A percentile compares a stretch with the other conserved stretches of the same genome.
Conservation (phyloP, 2,888 invertebrate species). For the Cephonodes hylas region DNA sequence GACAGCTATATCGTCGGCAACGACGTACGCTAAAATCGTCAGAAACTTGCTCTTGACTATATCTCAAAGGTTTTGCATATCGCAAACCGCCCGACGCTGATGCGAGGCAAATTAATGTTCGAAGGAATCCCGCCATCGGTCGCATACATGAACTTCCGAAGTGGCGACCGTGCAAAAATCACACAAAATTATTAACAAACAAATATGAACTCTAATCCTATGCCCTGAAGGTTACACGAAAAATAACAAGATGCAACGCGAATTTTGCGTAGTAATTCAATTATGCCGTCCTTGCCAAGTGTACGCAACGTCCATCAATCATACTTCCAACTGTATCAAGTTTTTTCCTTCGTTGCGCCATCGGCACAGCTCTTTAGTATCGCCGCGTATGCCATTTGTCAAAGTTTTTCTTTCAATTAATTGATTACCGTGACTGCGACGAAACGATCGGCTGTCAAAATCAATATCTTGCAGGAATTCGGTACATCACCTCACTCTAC, state of each 20-base stretch:
- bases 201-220: not conserved
- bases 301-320: conserved; percentile 67
- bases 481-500: not conserved
- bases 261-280: conserved; percentile 69
- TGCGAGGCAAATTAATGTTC: conserved; percentile 72
- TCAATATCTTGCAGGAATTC: not conserved
- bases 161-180: conserved; percentile 35
- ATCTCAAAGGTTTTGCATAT: conserved; percentile 78
- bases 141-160: conserved; percentile 50
- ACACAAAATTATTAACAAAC: conserved; percentile 15
- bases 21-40: conserved; percentile 33
- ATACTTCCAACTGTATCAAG: conserved; percentile 76
- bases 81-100: conserved; percentile 55
- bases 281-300: conserved; percentile 63
- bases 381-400: conserved; percentile 49
- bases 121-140: conserved; percentile 55
- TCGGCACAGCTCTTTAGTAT: conserved; percentile 41
- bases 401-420: conserved; percentile 69
- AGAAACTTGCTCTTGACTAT: conserved; percentile 48
- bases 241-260: conserved; percentile 16
- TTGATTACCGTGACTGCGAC: conserved; percentile 55
- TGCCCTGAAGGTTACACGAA: not conserved
- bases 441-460: conserved; percentile 19
- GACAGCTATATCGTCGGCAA: not conserved
- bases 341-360: conserved; percentile 56